Conservation (phyloP, 2,797 vertebrate species). For the Sebastes reedi region DNA sequence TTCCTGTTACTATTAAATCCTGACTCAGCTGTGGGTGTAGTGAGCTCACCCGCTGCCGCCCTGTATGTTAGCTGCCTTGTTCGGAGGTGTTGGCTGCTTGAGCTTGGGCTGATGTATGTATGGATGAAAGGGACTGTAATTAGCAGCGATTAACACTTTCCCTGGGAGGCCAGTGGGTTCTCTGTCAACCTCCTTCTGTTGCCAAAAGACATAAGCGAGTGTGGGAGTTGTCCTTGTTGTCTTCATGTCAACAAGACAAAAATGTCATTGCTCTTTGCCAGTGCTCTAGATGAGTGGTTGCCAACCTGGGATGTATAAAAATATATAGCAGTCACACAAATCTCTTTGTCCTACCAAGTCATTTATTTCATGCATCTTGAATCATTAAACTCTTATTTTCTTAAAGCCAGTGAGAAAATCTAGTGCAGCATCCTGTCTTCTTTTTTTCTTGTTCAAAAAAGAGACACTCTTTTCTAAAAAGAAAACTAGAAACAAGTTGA, state of each 20-base stretch:
- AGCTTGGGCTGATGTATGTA: neutral
- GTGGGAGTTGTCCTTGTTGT: conserved; percentile 38
- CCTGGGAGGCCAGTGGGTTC: neutral
- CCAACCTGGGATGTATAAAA: neutral
- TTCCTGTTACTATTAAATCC: conserved; percentile 68
- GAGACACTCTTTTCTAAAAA: neutral
- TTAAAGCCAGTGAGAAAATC: neutral
- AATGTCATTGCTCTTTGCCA: neutral
- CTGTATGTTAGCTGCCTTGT: conserved; percentile 34
- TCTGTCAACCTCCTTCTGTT: conserved; percentile 51
- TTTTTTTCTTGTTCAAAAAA: neutral
- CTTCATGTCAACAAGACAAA: conserved; percentile 23
- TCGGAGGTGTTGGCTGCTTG: conserved; percentile 49
- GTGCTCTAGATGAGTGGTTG: neutral
- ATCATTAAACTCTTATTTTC: neutral
- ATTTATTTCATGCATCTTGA: neutral
- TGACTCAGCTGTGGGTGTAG: conserved; percentile 67
- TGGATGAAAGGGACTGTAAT: conserved; percentile 49
- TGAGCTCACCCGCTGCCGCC: conserved; percentile 22
- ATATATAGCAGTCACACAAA: neutral
- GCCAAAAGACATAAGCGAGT: conserved; percentile 36
- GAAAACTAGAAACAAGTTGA: neutral
- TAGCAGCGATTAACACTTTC: conserved; percentile 5
- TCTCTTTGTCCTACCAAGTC: neutral
- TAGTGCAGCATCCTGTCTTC: neutral